phyloP scores from a whole-genome alignment of 2,888 invertebrate species.

The Papilio protenor region DNA sequence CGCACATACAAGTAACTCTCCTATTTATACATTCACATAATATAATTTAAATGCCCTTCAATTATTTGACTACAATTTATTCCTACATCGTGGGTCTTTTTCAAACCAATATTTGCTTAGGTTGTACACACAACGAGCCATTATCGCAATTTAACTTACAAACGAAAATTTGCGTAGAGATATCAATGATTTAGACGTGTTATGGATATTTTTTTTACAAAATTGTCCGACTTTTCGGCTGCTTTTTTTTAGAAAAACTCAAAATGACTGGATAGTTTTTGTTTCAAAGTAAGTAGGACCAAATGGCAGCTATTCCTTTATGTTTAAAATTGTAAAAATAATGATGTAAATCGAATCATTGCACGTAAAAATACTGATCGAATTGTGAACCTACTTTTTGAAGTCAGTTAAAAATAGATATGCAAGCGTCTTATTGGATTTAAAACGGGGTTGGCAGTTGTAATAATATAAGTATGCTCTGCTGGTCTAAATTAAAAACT shows the following conservation, averaged over 20 bases:
- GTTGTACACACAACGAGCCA: background rate
- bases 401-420: too few relatives aligned
- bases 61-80: background rate
- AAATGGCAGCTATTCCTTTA: too few relatives aligned
- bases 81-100: background rate
- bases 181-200: background rate
- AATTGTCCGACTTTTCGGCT: too few relatives aligned
- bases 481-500: background rate
- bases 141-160: background rate
- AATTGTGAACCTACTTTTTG: too few relatives aligned
- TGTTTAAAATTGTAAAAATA: too few relatives aligned
- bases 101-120: background rate
- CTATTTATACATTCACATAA: background rate
- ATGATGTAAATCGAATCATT: too few relatives aligned
- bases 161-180: background rate
- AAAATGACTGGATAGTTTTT: too few relatives aligned
- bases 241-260: too few relatives aligned
- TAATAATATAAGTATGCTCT: background rate
- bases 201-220: background rate
- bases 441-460: too few relatives aligned
- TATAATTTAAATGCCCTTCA: background rate
- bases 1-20: background rate
- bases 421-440: too few relatives aligned
- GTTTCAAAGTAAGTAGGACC: too few relatives aligned
- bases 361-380: too few relatives aligned